Conservation (phyloP, 2,888 invertebrate species). For the Drosophila seclusa region DNA sequence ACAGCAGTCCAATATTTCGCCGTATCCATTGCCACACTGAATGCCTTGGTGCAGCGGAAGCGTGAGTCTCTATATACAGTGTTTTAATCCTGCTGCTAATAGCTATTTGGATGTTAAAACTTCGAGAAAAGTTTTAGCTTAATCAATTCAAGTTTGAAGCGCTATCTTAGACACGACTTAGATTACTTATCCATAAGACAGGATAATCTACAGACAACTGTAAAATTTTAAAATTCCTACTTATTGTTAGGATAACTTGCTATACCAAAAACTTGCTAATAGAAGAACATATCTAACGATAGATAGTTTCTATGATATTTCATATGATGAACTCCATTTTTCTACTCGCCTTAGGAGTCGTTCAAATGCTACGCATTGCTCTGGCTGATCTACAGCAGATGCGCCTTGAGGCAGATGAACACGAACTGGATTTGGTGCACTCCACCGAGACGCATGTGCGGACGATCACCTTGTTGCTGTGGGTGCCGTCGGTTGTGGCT, state of each 20-base stretch:
- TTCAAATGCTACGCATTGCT: constrained; percentile 55
- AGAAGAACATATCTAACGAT: background rate
- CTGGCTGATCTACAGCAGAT: constrained; percentile 63
- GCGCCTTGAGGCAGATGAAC: constrained; percentile 49
- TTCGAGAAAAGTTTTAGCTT: background rate
- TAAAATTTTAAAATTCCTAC: background rate
- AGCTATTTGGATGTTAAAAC: background rate
- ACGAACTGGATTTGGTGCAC: constrained; percentile 56
- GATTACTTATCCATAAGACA: background rate
- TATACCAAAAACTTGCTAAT: background rate
- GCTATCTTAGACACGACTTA: rapidly evolving
- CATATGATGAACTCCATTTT: background rate
- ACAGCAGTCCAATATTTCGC: constrained; percentile 72
- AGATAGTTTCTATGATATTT: background rate
- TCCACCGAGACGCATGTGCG: constrained; percentile 61
- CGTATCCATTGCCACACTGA: constrained; percentile 69
- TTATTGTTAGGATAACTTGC: too few species aligned
- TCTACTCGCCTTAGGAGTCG: constrained; percentile 50
- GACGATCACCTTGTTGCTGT: constrained; percentile 60
- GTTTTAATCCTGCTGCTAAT: rapidly evolving
- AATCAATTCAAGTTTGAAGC: background rate
- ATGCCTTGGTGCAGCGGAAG: constrained; percentile 65
- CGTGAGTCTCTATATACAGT: constrained; percentile 48
- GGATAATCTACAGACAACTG: background rate
- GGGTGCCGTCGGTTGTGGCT: constrained; percentile 65